Conservation (phyloP, 2,113 vertebrate genomes). For the Ochotona curzoniae region DNA sequence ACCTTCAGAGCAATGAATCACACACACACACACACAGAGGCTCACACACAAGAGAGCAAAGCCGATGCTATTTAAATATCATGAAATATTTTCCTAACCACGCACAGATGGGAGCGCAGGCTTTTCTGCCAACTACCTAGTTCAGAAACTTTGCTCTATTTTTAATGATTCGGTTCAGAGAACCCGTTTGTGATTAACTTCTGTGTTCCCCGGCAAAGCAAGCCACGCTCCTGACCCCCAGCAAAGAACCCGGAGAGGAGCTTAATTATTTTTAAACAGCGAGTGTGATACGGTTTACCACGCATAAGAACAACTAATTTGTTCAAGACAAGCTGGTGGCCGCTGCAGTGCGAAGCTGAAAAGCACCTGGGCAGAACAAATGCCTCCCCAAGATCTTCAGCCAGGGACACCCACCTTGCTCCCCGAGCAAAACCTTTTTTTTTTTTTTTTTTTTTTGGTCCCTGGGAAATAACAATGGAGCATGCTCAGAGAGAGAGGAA, state of each 20-base stretch:
- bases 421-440: slow-evolving; percentile 55
- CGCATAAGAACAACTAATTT: slow-evolving; percentile 59
- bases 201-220: slow-evolving; percentile 66
- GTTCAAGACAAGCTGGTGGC: slow-evolving; percentile 47
- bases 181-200: slow-evolving; percentile 86
- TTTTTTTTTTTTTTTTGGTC: neutral
- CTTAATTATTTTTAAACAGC: slow-evolving; percentile 72
- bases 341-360: slow-evolving; percentile 15
- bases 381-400: slow-evolving; percentile 14
- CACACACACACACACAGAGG: neutral
- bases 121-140: slow-evolving; percentile 86
- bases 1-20: slow-evolving; percentile 42
- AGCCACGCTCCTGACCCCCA: slow-evolving; percentile 38
- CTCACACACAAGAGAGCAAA: slow-evolving; percentile 84
- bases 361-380: neutral
- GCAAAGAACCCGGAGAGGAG: slow-evolving; percentile 77
- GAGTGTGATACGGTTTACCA: slow-evolving; percentile 58
- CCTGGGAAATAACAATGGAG: neutral
- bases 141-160: slow-evolving; percentile 89
- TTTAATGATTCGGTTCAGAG: slow-evolving; percentile 88
- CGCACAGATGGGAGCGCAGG: slow-evolving; percentile 86
- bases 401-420: slow-evolving; percentile 48
- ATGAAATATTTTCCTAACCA: slow-evolving; percentile 87
- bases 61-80: slow-evolving; percentile 87
- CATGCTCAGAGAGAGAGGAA: neutral